Percentiles rank a stretch among this genome's conserved stretches.
phyloP scores from a whole-genome alignment of 2,888 invertebrate species.

The Homarus gammarus region DNA sequence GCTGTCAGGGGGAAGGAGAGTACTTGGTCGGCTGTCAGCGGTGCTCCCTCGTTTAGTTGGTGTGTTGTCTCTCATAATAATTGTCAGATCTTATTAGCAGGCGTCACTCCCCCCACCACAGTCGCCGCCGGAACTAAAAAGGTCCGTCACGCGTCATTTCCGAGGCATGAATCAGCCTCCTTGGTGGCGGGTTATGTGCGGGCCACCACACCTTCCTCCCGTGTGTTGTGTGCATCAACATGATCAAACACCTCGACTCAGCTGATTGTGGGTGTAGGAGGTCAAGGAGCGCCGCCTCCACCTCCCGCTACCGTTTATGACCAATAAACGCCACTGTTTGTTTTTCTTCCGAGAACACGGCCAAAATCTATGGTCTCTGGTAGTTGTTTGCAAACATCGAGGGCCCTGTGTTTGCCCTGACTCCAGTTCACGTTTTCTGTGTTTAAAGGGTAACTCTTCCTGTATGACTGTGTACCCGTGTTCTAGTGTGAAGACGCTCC shows the following conservation, averaged over 20 bases:
- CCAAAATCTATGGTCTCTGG: neutral
- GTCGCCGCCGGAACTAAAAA: conserved; percentile 20
- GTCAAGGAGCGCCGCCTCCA: neutral
- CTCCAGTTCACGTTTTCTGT: neutral
- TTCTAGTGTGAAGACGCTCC: too few relatives aligned
- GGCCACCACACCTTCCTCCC: neutral
- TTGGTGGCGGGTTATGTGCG: neutral
- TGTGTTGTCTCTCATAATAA: conserved; percentile 48
- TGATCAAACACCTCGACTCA: neutral
- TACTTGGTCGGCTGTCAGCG: conserved; percentile 25
- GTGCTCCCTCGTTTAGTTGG: neutral
- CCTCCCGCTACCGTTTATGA: conserved; percentile 37
- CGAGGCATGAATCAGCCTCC: conserved; percentile 18
- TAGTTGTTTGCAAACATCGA: conserved; percentile 5
- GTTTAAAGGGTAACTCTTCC: neutral
- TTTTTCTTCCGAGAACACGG: conserved; percentile 23
- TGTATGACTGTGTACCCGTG: too few relatives aligned
- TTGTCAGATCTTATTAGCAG: conserved; percentile 37
- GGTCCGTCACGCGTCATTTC: neutral
- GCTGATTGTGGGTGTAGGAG: neutral
- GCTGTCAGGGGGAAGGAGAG: conserved; percentile 2
- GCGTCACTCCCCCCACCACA: neutral
- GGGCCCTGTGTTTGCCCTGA: neutral
- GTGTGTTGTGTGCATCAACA: conserved; percentile 40
- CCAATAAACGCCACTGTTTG: conserved; percentile 50